Conservation (phyloP, 2,113 vertebrate genomes). For the Brachionichthys hirsutus region DNA sequence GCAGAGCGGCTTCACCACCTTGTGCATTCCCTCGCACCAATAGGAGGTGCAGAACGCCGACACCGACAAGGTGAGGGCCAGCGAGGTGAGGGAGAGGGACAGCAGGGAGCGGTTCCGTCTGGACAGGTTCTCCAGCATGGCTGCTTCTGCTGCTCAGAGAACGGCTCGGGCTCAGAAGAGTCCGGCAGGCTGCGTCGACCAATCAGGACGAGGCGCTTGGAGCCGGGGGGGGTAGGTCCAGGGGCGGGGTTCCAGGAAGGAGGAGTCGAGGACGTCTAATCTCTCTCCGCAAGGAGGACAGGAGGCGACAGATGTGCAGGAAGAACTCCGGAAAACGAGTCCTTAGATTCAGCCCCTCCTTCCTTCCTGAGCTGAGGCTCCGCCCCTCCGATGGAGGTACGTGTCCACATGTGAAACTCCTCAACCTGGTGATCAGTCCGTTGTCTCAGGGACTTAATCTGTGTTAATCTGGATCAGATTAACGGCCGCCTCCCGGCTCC, state of each 20-base stretch:
- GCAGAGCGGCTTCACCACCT: conserved; percentile 81
- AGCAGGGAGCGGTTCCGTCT: conserved; percentile 77
- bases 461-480: conserved; percentile 46
- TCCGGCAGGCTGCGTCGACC: conserved; percentile 1
- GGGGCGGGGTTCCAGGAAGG: too few species aligned
- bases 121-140: conserved; percentile 79
- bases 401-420: conserved; percentile 34
- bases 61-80: conserved; percentile 82
- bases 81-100: conserved; percentile 82
- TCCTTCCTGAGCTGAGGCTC: too few species aligned
- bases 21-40: conserved; percentile 80
- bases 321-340: too few species aligned
- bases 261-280: too few species aligned
- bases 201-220: conserved; percentile 16
- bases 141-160: too few species aligned
- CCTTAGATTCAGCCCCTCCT: too few species aligned
- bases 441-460: conserved; percentile 44
- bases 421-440: conserved; percentile 42
- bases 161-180: too few species aligned
- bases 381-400: not conserved
- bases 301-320: conserved; percentile 55
- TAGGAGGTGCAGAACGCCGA: conserved; percentile 81
- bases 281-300: conserved; percentile 14
- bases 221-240: not conserved
- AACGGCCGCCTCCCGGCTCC: conserved; percentile 19